Percentiles rank a stretch among this genome's conserved stretches.
Evolutionary conservation across 2,888 invertebrate genomes (phyloP).

Genomic region (Aplocera efformata): DNA sequence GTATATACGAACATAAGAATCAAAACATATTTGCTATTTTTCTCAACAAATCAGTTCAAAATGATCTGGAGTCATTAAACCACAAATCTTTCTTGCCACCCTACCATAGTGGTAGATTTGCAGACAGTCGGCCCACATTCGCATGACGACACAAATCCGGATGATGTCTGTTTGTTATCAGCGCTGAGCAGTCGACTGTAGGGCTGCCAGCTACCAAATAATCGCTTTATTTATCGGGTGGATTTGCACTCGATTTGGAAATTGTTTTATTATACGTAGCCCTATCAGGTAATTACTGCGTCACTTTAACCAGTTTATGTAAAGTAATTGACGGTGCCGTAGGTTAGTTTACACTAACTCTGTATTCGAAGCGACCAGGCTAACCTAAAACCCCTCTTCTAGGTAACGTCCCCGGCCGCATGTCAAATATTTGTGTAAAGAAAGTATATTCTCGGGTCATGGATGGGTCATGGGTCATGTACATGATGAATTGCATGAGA

Average conservation of each 20-base stretch:
- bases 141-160: conserved; percentile 79
- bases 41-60: neutral
- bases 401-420: no score
- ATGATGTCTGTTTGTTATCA: conserved; percentile 80
- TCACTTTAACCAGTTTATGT: no score
- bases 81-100: conserved; percentile 1
- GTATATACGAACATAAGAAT: no score
- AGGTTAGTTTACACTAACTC: no score
- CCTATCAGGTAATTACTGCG: conserved; percentile 15
- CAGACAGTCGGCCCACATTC: conserved; percentile 35
- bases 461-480: no score
- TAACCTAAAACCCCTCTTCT: no score
- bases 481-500: no score
- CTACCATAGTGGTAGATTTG: conserved; percentile 5
- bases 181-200: conserved; percentile 70
- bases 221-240: conserved; percentile 69
- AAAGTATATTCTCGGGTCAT: no score
- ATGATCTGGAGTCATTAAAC: conserved; percentile 1
- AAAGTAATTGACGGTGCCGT: no score
- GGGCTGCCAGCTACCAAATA: conserved; percentile 58
- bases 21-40: neutral
- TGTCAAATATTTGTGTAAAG: no score
- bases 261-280: conserved; percentile 23
- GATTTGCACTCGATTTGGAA: conserved; percentile 56
- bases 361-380: no score